phyloP scores from a whole-genome alignment of 1,140 invertebrate species.

The Euwallacea similis region DNA sequence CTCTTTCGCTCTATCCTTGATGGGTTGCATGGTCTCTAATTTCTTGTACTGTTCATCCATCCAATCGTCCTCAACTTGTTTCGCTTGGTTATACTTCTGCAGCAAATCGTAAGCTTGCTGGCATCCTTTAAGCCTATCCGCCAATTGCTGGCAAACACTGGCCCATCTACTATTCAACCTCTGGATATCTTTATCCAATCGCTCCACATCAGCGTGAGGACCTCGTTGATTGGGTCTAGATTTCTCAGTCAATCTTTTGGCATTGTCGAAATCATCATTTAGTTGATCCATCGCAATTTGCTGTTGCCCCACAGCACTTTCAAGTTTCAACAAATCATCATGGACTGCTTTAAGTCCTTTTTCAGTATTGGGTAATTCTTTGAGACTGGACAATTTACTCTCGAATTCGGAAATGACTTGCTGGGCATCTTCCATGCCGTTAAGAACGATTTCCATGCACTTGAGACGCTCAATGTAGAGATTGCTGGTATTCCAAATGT shows the following conservation, averaged over 20 bases:
- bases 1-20: conserved; percentile 71
- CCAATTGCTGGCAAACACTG: conserved; percentile 85
- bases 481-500: conserved; percentile 81
- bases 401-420: conserved; percentile 90
- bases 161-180: conserved; percentile 88
- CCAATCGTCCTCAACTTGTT: conserved; percentile 85
- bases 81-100: conserved; percentile 82
- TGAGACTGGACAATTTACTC: conserved; percentile 81
- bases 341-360: conserved; percentile 70
- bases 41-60: conserved; percentile 78
- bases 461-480: conserved; percentile 90
- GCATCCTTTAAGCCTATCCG: conserved; percentile 85
- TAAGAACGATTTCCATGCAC: conserved; percentile 85
- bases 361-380: conserved; percentile 81
- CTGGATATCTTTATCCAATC: conserved; percentile 90
- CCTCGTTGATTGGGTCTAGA: conserved; percentile 72
- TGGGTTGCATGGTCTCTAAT: conserved; percentile 69
- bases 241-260: conserved; percentile 82
- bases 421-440: conserved; percentile 85
- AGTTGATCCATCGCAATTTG: conserved; percentile 87
- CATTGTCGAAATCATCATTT: conserved; percentile 85
- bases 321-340: conserved; percentile 75
- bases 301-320: conserved; percentile 79
- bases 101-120: conserved; percentile 84
- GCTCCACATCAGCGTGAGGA: conserved; percentile 82